Evolutionary conservation across 2,113 vertebrate genomes (phyloP).

Genomic region (Macaca mulatta): DNA sequence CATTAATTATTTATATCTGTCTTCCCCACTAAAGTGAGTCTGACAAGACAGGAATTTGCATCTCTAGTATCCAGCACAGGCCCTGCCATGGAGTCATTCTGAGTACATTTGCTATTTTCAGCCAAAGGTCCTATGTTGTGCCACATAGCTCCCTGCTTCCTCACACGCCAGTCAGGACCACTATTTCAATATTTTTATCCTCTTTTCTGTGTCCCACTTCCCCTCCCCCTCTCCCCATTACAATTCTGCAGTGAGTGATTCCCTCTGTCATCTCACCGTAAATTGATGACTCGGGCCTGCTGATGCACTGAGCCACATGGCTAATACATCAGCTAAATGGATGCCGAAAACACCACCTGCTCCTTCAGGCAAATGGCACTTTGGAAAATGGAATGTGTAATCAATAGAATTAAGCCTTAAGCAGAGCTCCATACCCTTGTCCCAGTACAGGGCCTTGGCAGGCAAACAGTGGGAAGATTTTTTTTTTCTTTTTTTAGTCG

Average conservation of each 20-base stretch:
- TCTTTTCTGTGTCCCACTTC: slow-evolving; percentile 66
- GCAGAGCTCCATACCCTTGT: slow-evolving; percentile 85
- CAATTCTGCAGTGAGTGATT: slow-evolving; percentile 87
- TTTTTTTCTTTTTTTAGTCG: not conserved
- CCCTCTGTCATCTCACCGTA: slow-evolving; percentile 88
- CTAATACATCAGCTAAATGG: slow-evolving; percentile 93
- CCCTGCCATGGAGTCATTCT: not conserved
- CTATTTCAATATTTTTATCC: slow-evolving; percentile 4
- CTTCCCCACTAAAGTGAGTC: slow-evolving; percentile 3
- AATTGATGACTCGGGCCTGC: slow-evolving; percentile 90
- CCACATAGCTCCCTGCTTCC: not conserved
- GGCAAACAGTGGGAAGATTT: slow-evolving; percentile 75
- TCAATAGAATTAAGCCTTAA: slow-evolving; percentile 91
- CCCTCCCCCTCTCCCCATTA: slow-evolving; percentile 82
- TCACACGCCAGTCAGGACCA: not conserved
- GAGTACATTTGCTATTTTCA: not conserved
- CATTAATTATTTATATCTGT: not conserved
- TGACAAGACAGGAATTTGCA: not conserved
- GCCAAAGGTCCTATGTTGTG: not conserved
- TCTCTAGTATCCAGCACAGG: not conserved
- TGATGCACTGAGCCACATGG: slow-evolving; percentile 90
- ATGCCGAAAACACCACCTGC: slow-evolving; percentile 92
- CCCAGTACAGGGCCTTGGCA: slow-evolving; percentile 84
- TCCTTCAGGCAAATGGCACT: slow-evolving; percentile 91
- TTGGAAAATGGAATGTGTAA: slow-evolving; percentile 92